These are phyloP conservation scores for Ascidia mentula DNA, from an alignment of 23 tunicate species.

Conservation along the genomic window DNA sequence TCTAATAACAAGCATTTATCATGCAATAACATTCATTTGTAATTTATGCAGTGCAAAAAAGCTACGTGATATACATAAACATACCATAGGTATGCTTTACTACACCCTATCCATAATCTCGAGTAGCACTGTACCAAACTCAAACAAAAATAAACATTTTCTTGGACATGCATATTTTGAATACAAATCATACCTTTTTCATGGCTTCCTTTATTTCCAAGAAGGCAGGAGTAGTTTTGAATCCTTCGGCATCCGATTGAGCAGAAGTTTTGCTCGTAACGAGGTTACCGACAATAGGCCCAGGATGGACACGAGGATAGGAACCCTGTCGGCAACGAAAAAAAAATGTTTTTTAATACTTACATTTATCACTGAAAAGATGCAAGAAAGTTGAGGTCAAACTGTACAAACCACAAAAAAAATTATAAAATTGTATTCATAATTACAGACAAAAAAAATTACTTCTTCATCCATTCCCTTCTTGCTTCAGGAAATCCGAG, in stretches of 20 bases:
- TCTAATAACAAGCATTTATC: too few species aligned
- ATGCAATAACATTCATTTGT: too few species aligned
- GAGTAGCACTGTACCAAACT: too few species aligned
- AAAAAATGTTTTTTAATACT: not conserved
- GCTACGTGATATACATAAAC: too few species aligned
- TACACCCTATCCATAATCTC: too few species aligned
- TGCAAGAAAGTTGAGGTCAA: not conserved
- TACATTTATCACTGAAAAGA: not conserved
- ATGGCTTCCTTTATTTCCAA: constrained; percentile 35
- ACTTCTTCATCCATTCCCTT: constrained; percentile 60
- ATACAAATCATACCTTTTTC: constrained; percentile 15
- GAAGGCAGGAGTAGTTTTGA: constrained; percentile 86
- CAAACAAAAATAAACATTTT: too few species aligned
- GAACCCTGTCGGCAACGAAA: constrained; percentile 44
- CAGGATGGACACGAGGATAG: constrained; percentile 52
- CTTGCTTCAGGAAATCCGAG: constrained; percentile 98
- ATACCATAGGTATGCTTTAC: too few species aligned
- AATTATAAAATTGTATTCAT: too few species aligned
- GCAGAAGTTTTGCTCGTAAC: constrained; percentile 36
- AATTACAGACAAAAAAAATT: not conserved
- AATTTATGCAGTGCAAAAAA: too few species aligned
- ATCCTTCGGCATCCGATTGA: constrained; percentile 80
- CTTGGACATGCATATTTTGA: too few species aligned
- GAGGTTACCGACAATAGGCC: constrained; percentile 42
- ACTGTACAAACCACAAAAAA: not conserved